Base-by-base conservation (phyloP, 2,888 invertebrate species). In the Caprella mutica region DNA sequence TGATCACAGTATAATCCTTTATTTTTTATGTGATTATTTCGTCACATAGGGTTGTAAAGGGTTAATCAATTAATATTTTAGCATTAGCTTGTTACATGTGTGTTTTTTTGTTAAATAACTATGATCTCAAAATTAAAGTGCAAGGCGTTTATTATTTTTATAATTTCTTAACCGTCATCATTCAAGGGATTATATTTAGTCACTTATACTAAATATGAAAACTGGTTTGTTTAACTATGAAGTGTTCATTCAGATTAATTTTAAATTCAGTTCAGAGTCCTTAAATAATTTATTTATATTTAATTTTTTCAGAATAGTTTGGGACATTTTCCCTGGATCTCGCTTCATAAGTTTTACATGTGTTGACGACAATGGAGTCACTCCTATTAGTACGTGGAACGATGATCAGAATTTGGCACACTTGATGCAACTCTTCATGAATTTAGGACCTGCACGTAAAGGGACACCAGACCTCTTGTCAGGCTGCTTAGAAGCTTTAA, bases 271-370 rank as follows among this genome's bases (percentile, higher is more conserved):
- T 19, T 33, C 19, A n/a, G 27, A 50, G 21, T 40, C 24, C 19
- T 42, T 3, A n/a, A 17, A 23, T 42, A n/a, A 5, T 19, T 42
- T 12, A 5, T 30, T 9, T 19, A 24, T 38, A 33, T 43, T 56
- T 40, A 46, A 40, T 42, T n/a, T 26, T 55, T 52, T 39, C 58
- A 61, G 63, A 24, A 89, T 98, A 67, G 89, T 93, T 1, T 93
- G 91, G 87, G 97, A 98, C 74, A 77, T 97, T n/a, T 96, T 91
- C 76, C 92, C 94, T 0, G 80, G 81, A 59, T 86, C 85, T 59
- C 89, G 91, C 77, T 74, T 90, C 73, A 80, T 91, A 19, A 79
- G 88, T 58, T 87, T 92, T 73, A 83, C 91, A 54, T 84, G 59
- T 23, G 58, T 60, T 42, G 64, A 60, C 42, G 59, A 55, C n/a